Evolutionary conservation across 2,888 invertebrate species (phyloP), one percentile per base, ranked within the genome.

Genomic region (Cantharis nigra): DNA sequence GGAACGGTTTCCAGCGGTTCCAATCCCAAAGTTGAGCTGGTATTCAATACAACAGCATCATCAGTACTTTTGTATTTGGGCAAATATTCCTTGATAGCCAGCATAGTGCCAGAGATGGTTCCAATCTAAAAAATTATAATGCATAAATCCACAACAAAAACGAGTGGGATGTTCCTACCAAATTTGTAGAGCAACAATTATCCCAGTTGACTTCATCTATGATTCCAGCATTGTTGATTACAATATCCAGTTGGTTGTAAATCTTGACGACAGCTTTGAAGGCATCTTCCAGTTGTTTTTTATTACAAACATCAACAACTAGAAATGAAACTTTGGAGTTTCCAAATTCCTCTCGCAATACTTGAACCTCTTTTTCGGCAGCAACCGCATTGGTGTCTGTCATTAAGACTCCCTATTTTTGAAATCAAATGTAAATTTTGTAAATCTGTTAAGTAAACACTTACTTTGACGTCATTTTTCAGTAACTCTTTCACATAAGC

Each of bases 261-360:
- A 30, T 64, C 3, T 23, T 23, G 5, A 70, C 63, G 3, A 65
- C 64, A 20, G 18, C 49, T 23, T 70, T 26, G 16, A 75, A 75
- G 10, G 74, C 74, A 28, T 14, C 74, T 90, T 94, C 93, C 83
- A 93, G 92, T 86, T 94, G 93, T 18, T 92, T 91, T 83, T 92
- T 92, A 85, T 94, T 93, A 0, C 93, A 94, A 79, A 94, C 94
- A 85, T 94, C 94, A 82, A 93, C 93, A 77, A 91, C 92, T 82
- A 93, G 92, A 85, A 93, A 94, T 79, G 93, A 87, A 3, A 92
- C 92, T 77, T 91, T 92, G 84, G 92, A 92, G 81, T 92, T 90
- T 63, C 94, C 94, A 84, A 92, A 92, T 84, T 92, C 91, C 30
- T 90, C 89, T 14, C 91, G 91, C 26, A 94, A 87, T 75, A 91